Evolutionary conservation across 1,140 invertebrate genomes (phyloP), one percentile per base, ranked within the genome.

Genomic region (Halictus rubicundus): DNA sequence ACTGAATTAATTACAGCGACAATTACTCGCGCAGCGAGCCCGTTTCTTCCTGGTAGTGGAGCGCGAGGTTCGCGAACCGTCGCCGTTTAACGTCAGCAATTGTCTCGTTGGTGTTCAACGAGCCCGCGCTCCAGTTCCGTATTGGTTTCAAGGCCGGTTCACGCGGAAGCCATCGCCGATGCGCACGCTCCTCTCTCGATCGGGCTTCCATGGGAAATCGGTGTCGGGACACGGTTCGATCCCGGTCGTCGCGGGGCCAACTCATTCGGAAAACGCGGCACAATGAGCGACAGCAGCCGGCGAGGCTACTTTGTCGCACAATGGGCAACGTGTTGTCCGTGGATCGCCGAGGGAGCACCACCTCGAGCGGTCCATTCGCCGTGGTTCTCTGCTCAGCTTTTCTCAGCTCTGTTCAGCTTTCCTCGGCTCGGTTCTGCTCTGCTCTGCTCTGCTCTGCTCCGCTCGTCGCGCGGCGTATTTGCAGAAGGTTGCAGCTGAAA

Each of bases 281-380:
- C 68, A 10, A 12, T 59, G 69, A 25, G 39, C 63, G 46, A 68
- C 5, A 60, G 42, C 49, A 57, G 64, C 68, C 54, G n/a, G 37
- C 21, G 54, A n/a, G 32, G 61, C 54, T 63, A 78, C 49, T 78
- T 68, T 54, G 68, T 80, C 54, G 83, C 60, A 61, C 76, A 52
- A 65, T 73, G 74, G 32, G 57, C 23, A 7, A 25, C 8, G 46
- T 37, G 65, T 10, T 37, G 16, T 37, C 19, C 46, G 46, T 42
- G 54, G 27, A 57, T 74, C 27, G 76, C 0, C 49, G 61, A 52
- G 61, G 69, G 66, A 76, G 73, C 27, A 79, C 21, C 76, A 9
- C 23, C 61, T 54, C 32, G 54, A 75, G 68, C 68, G 23, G 61
- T 84, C 77, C 77, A 84, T 84, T 80, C 76, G 57, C 57, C 60